Percentiles rank a stretch among this genome's conserved stretches.
These are phyloP conservation scores for Ochlodes sylvanus DNA, from an alignment of 2,888 invertebrate species.

Conservation along the genomic window DNA sequence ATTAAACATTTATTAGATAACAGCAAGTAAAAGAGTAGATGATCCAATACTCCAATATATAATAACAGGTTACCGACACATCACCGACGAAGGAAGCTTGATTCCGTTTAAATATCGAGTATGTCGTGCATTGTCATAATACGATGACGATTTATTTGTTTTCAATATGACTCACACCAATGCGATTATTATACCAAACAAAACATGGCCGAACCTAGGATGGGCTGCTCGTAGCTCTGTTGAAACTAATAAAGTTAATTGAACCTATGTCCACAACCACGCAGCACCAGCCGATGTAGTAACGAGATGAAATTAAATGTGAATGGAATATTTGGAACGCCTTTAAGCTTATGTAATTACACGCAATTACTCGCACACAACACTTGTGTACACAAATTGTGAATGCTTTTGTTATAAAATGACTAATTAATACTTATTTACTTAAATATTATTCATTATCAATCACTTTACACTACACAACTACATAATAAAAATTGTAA, in stretches of 20 bases:
- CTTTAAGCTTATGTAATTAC: conserved; percentile 31
- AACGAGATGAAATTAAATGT: conserved; percentile 32
- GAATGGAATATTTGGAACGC: conserved; percentile 32
- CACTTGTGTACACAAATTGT: conserved; percentile 15
- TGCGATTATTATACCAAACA: conserved; percentile 23
- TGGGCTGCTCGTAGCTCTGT: conserved; percentile 19
- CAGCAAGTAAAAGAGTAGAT: too few relatives aligned
- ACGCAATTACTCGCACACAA: conserved; percentile 32
- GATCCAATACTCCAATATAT: too few relatives aligned
- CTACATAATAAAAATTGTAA: too few relatives aligned
- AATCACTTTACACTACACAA: neutral
- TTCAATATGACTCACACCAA: neutral
- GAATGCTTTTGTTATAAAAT: conserved; percentile 9
- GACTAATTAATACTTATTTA: conserved; percentile 10
- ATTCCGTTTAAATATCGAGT: too few relatives aligned
- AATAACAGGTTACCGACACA: too few relatives aligned
- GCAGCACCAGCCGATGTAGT: conserved; percentile 33
- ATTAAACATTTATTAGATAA: too few relatives aligned
- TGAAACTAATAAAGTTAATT: conserved; percentile 61
- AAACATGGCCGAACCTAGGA: conserved; percentile 44
- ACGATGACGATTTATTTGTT: too few relatives aligned
- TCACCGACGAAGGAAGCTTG: too few relatives aligned
- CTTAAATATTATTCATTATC: neutral
- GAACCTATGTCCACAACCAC: conserved; percentile 54
- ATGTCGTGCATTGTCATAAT: neutral